Evolutionary conservation across 1,140 invertebrate genomes (phyloP).

Genomic region (Diploscapter pachys): DNA sequence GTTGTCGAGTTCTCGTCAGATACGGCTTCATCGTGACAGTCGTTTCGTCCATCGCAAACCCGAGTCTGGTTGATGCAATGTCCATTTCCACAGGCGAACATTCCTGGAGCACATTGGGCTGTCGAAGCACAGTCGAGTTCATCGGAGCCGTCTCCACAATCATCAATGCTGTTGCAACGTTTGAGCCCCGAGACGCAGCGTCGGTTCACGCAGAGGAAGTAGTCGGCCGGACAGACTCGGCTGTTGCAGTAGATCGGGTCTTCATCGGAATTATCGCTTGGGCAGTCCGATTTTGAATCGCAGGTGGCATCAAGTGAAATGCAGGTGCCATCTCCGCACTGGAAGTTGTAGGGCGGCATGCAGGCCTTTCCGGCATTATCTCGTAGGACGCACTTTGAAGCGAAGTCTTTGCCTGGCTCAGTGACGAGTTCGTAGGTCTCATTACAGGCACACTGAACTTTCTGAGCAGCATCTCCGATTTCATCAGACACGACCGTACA

Average conservation of each 20-base stretch:
- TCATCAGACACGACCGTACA: constrained; percentile 38
- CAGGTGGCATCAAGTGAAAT: constrained; percentile 45
- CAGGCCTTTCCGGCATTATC: constrained; percentile 74
- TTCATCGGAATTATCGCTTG: constrained; percentile 88
- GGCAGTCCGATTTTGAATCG: constrained; percentile 80
- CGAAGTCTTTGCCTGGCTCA: constrained; percentile 64
- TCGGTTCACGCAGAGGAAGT: constrained; percentile 77
- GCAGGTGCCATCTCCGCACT: constrained; percentile 66
- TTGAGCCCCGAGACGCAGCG: constrained; percentile 64
- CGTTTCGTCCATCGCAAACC: constrained; percentile 59
- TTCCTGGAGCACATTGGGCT: constrained; percentile 75
- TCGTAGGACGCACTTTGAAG: constrained; percentile 60
- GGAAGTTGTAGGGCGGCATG: constrained; percentile 57
- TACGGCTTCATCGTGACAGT: constrained; percentile 54
- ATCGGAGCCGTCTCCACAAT: constrained; percentile 86
- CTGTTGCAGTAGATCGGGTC: constrained; percentile 77
- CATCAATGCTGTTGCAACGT: constrained; percentile 71
- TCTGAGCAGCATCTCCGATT: constrained; percentile 39
- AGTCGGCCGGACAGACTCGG: constrained; percentile 48
- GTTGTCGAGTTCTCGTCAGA: constrained; percentile 52
- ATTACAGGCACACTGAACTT: constrained; percentile 54
- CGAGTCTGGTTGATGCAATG: constrained; percentile 62
- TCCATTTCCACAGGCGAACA: constrained; percentile 87
- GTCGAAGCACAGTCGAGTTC: constrained; percentile 75
- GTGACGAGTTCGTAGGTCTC: constrained; percentile 84